Percentiles rank a stretch among this genome's conserved stretches.
Conservation (phyloP, 2,888 invertebrate species). For the Uropetala carovei region DNA sequence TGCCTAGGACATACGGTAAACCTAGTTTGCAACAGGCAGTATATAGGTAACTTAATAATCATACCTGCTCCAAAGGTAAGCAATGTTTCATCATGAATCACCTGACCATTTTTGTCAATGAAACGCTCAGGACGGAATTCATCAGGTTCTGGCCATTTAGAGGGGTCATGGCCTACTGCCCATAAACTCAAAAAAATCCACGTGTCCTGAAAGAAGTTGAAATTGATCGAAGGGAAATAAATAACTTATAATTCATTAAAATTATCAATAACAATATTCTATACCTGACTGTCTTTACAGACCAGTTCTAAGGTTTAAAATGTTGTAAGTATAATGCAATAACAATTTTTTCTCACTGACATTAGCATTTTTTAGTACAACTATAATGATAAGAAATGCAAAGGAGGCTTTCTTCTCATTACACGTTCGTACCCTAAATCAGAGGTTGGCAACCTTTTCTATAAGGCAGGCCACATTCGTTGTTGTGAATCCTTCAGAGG, state of each 20-base stretch:
- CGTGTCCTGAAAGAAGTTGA: conserved; percentile 66
- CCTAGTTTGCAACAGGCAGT: too few species aligned
- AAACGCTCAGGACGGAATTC: conserved; percentile 69
- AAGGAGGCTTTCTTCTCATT: too few species aligned
- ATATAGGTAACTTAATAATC: neutral
- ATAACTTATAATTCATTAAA: neutral
- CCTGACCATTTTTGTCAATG: conserved; percentile 67
- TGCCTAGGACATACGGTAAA: too few species aligned
- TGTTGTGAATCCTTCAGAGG: too few species aligned
- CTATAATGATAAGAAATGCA: too few species aligned
- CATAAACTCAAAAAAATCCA: conserved; percentile 67
- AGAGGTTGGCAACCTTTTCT: too few species aligned
- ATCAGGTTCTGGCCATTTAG: conserved; percentile 69
- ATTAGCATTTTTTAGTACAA: too few species aligned
- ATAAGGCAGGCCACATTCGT: too few species aligned
- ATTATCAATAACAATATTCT: neutral
- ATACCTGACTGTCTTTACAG: neutral
- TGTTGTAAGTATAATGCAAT: too few species aligned
- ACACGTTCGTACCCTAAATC: too few species aligned
- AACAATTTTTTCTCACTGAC: too few species aligned
- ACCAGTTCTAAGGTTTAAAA: neutral
- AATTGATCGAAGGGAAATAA: neutral
- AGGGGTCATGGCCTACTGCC: conserved; percentile 67
- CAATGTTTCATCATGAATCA: conserved; percentile 67
- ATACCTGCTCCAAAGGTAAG: conserved; percentile 68